Evolutionary conservation across 2,888 invertebrate species (phyloP), one percentile per base, ranked within the genome.

Genomic region (Lasioglossum marginatum): DNA sequence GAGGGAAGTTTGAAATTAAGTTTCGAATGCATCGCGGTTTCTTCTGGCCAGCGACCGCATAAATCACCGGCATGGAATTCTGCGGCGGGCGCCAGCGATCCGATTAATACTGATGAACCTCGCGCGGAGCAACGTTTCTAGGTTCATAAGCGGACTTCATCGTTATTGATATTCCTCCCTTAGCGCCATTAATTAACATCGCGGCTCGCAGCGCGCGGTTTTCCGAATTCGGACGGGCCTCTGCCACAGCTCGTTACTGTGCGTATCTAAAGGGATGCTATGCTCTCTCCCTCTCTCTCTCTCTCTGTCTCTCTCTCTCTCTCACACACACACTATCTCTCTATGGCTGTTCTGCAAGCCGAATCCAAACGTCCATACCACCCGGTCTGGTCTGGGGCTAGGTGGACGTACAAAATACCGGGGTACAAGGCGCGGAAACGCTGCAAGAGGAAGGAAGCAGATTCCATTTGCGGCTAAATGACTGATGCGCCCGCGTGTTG

Each of bases 401-500:
- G 85, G 71, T 77, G 86, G 79, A 82, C 87, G 88, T 82, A 82
- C 83, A 90, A 91, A 91, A 88, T 87, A 83, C 75, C 85, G 86
- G 27, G 31, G 87, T 86, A 87, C 87, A 90, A 91, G 90, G 91
- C 84, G 90, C 91, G 91, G 91, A 91, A 91, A 90, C 87, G 88
- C 83, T 91, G 91, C 90, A 88, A 90, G 91, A 90, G 92, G 91
- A 93, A 92, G 92, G 91, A 91, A 93, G 92, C 92, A 90, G 92
- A 91, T 93, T 93, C 92, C 93, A 94, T 94, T 94, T 94, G 93
- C 89, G 92, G 92, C 93, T 94, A 94, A 94, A 94, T 94, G 94
- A 94, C 93, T 94, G 94, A 94, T 94, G 94, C 92, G 90, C 87
- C 88, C 86, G 89, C 90, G 91, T 91, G 91, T 91, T 91, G 85